Evolutionary conservation across 2,113 vertebrate species (phyloP).

Genomic region (Semicossyphus pulcher): DNA sequence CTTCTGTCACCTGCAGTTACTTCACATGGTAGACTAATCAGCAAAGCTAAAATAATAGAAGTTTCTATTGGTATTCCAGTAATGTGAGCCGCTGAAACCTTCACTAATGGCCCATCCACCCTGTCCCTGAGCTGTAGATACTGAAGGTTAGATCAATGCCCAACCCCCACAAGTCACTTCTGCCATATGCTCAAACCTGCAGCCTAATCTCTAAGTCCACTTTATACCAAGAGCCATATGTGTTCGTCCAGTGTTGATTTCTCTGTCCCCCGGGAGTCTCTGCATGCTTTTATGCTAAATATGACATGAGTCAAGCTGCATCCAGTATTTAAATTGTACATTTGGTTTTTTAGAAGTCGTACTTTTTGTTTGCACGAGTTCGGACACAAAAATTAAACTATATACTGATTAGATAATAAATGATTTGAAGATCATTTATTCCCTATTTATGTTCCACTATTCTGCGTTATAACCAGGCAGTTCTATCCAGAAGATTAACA

Average conservation of each 20-base stretch:
- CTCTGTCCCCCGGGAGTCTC: too few relatives aligned
- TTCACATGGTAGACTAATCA: not conserved
- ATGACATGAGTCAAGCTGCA: too few relatives aligned
- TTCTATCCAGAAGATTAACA: too few relatives aligned
- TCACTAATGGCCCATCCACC: not conserved
- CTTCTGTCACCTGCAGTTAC: too few relatives aligned
- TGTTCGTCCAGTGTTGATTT: too few relatives aligned
- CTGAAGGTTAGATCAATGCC: not conserved
- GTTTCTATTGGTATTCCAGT: not conserved
- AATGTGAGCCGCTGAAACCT: not conserved
- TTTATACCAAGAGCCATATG: slow-evolving; percentile 2
- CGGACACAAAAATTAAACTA: not conserved
- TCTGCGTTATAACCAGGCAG: not conserved
- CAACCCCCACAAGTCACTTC: slow-evolving; percentile 24
- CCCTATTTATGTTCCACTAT: not conserved
- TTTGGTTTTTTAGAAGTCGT: too few relatives aligned
- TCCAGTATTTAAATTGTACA: too few relatives aligned
- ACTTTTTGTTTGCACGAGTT: not conserved
- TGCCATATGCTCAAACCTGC: not conserved
- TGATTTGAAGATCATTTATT: not conserved
- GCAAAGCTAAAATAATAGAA: not conserved
- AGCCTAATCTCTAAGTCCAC: slow-evolving; percentile 4
- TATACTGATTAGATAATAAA: not conserved
- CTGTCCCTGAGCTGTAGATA: not conserved
- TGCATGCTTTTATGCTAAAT: too few relatives aligned